phyloP scores from a whole-genome alignment of 1,140 invertebrate genomes.

The Eumeta japonica region DNA sequence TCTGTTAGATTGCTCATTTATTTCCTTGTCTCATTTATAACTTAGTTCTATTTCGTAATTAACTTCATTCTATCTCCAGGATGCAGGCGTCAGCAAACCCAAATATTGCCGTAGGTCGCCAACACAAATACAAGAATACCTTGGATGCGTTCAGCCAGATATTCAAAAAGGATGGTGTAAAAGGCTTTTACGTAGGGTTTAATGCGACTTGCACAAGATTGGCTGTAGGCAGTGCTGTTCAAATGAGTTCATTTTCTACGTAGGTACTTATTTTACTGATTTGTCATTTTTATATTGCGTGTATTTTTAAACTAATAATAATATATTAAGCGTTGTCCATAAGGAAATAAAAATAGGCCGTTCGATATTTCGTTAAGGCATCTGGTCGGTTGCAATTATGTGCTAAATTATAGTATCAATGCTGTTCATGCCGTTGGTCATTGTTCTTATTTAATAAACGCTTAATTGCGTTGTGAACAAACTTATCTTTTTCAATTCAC shows the following conservation, averaged over 20 bases:
- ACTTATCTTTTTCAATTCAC: too few species aligned
- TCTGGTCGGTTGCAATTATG: too few species aligned
- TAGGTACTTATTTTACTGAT: constrained; percentile 22
- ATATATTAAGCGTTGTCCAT: too few species aligned
- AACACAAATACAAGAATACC: constrained; percentile 68
- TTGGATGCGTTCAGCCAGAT: constrained; percentile 66
- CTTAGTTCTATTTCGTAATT: not conserved
- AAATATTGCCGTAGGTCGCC: constrained; percentile 84
- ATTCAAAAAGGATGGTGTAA: constrained; percentile 69
- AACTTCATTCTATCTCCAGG: too few species aligned
- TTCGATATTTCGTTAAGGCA: not conserved
- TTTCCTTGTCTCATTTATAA: too few species aligned
- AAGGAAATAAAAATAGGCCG: not conserved
- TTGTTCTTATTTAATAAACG: too few species aligned
- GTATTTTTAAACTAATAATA: not conserved
- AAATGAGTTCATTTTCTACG: constrained; percentile 42
- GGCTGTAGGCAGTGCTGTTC: constrained; percentile 37
- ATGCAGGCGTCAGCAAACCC: constrained; percentile 76
- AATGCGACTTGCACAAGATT: constrained; percentile 35
- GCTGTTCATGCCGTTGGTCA: too few species aligned
- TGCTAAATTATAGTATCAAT: too few species aligned
- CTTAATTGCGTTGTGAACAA: too few species aligned
- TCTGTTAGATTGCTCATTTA: too few species aligned
- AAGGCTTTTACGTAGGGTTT: constrained; percentile 52
- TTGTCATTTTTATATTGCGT: not conserved